Evolutionary conservation across 2,888 invertebrate genomes (phyloP).

Genomic region (Xanthia togata): DNA sequence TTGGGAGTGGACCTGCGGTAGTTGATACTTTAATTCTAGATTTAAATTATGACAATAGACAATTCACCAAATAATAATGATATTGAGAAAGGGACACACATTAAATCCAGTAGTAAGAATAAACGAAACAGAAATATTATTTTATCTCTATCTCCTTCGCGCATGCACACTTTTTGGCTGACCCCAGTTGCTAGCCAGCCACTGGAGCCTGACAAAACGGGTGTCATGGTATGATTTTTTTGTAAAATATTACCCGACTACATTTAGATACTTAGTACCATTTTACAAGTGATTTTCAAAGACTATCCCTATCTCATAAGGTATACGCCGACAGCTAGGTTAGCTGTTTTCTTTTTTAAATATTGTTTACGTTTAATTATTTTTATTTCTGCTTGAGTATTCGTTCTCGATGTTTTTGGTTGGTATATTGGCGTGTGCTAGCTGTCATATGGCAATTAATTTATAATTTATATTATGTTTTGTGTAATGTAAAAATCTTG

Average conservation of each 20-base stretch:
- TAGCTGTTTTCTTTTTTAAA: no score
- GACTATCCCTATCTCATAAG: no score
- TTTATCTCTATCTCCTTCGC: not conserved
- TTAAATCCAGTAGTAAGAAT: not conserved
- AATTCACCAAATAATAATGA: not conserved
- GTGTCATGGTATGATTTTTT: not conserved
- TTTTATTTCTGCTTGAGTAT: no score
- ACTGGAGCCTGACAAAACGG: not conserved
- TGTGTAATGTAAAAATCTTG: no score
- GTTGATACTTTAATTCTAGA: not conserved
- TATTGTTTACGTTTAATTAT: no score
- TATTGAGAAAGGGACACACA: not conserved
- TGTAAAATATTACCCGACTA: not conserved
- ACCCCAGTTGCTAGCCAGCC: not conserved
- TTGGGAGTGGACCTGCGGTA: conserved; percentile 16
- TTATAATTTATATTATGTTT: no score
- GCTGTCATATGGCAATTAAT: no score
- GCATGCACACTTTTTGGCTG: not conserved
- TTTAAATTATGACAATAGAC: not conserved
- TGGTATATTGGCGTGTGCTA: no score
- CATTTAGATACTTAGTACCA: no score
- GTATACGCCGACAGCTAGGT: no score
- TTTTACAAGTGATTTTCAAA: not conserved
- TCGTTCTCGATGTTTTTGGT: no score
- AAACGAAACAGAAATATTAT: not conserved